phyloP scores from a whole-genome alignment of 1,140 invertebrate genomes.

The Microplitis demolitor region DNA sequence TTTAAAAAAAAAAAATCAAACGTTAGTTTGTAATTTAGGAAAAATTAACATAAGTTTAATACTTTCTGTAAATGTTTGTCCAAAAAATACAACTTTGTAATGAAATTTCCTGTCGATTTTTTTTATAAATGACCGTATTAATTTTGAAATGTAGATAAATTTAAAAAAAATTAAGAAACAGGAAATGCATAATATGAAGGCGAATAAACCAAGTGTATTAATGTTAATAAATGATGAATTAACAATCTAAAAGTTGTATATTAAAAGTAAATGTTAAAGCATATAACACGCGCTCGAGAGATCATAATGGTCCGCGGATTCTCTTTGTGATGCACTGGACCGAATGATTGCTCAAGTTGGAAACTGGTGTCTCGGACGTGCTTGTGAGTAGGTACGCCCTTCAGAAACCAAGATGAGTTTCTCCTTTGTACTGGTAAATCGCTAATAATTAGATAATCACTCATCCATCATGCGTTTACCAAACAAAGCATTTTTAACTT shows the following conservation, averaged over 20 bases:
- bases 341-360: slow-evolving; percentile 59
- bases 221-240: background rate
- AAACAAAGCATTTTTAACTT: too few relatives aligned
- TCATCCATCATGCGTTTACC: slow-evolving; percentile 4
- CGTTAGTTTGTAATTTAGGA: too few relatives aligned
- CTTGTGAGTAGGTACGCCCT: slow-evolving; percentile 19
- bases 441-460: slow-evolving; percentile 25
- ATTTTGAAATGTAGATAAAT: too few relatives aligned
- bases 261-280: background rate
- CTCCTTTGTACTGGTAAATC: slow-evolving; percentile 21
- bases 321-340: slow-evolving; percentile 57
- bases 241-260: background rate
- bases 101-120: too few relatives aligned
- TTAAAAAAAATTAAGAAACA: too few relatives aligned
- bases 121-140: too few relatives aligned
- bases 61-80: too few relatives aligned
- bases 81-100: too few relatives aligned
- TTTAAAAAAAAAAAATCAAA: too few relatives aligned
- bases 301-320: slow-evolving; percentile 36
- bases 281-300: slow-evolving; percentile 33
- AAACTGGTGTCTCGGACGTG: slow-evolving; percentile 49
- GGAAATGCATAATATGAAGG: too few relatives aligned
- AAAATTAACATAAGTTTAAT: too few relatives aligned
- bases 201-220: too few relatives aligned
- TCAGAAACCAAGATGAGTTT: slow-evolving; percentile 19